Evolutionary conservation across 2,888 invertebrate genomes (phyloP).

Genomic region (Zaprionus obscuricornis): DNA sequence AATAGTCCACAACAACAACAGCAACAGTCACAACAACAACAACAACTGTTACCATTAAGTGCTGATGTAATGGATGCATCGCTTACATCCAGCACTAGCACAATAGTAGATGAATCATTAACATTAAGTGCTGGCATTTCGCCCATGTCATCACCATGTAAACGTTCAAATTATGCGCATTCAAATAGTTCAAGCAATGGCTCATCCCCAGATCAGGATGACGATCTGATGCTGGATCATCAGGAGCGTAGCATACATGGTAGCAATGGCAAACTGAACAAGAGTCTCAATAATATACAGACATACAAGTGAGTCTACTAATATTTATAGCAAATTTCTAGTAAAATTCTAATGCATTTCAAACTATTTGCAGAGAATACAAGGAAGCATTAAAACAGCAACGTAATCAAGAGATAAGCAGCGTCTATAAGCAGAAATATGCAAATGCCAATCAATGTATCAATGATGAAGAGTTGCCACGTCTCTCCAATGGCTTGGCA

Average conservation of each 20-base stretch:
- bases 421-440: slow-evolving; percentile 86
- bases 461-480: slow-evolving; percentile 62
- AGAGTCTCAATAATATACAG: slow-evolving; percentile 82
- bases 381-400: slow-evolving; percentile 95
- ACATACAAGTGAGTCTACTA: slow-evolving; percentile 82
- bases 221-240: slow-evolving; percentile 77
- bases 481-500: slow-evolving; percentile 42
- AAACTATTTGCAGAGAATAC: slow-evolving; percentile 87
- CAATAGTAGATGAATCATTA: slow-evolving; percentile 79
- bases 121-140: slow-evolving; percentile 51
- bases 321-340: neutral
- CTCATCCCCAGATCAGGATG: slow-evolving; percentile 81
- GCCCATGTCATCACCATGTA: slow-evolving; percentile 68
- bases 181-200: slow-evolving; percentile 80
- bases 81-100: slow-evolving; percentile 78
- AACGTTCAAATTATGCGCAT: slow-evolving; percentile 62
- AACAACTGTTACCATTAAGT: slow-evolving; percentile 53
- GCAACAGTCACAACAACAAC: slow-evolving; percentile 19
- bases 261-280: slow-evolving; percentile 79
- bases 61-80: slow-evolving; percentile 79
- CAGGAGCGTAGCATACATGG: slow-evolving; percentile 64
- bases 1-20: slow-evolving; percentile 13
- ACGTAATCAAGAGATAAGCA: slow-evolving; percentile 89
- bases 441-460: slow-evolving; percentile 71
- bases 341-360: neutral